Conservation (phyloP, 2,797 vertebrate genomes). For the Lagocephalus sceleratus region DNA sequence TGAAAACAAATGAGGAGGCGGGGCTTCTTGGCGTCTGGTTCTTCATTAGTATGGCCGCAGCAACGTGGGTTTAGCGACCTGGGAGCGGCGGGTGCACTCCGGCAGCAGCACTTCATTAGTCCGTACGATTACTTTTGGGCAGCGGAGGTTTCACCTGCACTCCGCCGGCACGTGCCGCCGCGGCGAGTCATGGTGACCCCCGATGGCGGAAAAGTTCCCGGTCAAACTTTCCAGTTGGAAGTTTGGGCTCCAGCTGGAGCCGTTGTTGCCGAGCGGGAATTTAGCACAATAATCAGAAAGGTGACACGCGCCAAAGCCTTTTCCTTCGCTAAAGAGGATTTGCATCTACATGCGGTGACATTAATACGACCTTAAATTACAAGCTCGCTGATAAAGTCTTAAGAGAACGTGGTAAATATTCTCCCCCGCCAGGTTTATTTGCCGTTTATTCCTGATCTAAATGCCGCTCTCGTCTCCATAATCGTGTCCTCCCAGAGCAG, state of each 20-base stretch:
- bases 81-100: slow-evolving; percentile 53
- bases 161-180: slow-evolving; percentile 31
- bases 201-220: slow-evolving; percentile 24
- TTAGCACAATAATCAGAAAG: no score
- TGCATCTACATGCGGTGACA: no score
- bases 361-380: no score
- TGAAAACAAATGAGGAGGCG: slow-evolving; percentile 33
- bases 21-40: slow-evolving; percentile 28
- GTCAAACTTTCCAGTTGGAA: no score
- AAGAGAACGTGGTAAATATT: slow-evolving; percentile 1
- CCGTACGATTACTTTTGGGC: slow-evolving; percentile 68
- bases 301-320: no score
- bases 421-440: slow-evolving; percentile 10
- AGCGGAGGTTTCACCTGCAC: slow-evolving; percentile 56
- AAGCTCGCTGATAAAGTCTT: no score
- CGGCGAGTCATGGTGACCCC: no score
- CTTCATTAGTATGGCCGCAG: slow-evolving; percentile 47
- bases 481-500: slow-evolving; percentile 57
- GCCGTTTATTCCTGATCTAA: slow-evolving; percentile 45
- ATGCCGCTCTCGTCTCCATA: slow-evolving; percentile 62
- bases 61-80: slow-evolving; percentile 54
- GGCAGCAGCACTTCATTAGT: slow-evolving; percentile 69
- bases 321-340: no score
- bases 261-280: no score
- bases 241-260: no score